Evolutionary conservation across 2,113 vertebrate species (phyloP), one percentile per base, ranked within the genome.

Genomic region (Tinamus guttatus): DNA sequence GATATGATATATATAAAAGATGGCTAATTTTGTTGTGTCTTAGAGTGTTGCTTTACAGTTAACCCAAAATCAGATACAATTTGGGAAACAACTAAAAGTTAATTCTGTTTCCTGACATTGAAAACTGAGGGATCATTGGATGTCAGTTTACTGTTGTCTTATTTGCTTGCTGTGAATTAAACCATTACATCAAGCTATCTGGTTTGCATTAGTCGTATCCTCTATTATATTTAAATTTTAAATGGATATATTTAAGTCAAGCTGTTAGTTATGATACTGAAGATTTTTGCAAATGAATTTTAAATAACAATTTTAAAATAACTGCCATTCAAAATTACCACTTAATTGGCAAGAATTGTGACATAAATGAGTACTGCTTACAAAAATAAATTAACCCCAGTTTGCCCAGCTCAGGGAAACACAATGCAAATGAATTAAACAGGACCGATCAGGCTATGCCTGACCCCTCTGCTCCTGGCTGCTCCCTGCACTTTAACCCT

Each of bases 401-500:
- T 41, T 84, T 40, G 69, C 77, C 74, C 70, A 79, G 67, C 59
- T 81, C 74, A 71, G 18, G 28, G 77, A 87, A 94, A 93, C 43
- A 95, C 88, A 94, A 85, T 76, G 62, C 0, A 0, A 87, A 96
- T 92, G 62, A 96, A 95, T 94, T 92, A 94, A 97, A 93, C 89
- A 95, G 89, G 75, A 76, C 91, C 74, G 89, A 94, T 96, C 90
- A 95, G 90, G 81, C 90, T 90, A 93, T 85, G 95, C 96, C 92
- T 95, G 96, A 95, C 95, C 93, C 90, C 93, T 90, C 92, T 76
- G 77, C 93, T 94, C 94, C 92, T 94, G 93, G 93, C 85, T 92
- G 93, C 88, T 97, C 94, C 69, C 70, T 95, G 92, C 92, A 96
- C 93, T 96, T 96, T 96, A 95, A 96, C 96, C 95, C 92, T 76